A percentile compares a stretch with the other conserved stretches of the same genome.
These are phyloP conservation scores for Poecilobothrus nobilitatus DNA, from an alignment of 2,888 invertebrate species.

Conservation along the genomic window DNA sequence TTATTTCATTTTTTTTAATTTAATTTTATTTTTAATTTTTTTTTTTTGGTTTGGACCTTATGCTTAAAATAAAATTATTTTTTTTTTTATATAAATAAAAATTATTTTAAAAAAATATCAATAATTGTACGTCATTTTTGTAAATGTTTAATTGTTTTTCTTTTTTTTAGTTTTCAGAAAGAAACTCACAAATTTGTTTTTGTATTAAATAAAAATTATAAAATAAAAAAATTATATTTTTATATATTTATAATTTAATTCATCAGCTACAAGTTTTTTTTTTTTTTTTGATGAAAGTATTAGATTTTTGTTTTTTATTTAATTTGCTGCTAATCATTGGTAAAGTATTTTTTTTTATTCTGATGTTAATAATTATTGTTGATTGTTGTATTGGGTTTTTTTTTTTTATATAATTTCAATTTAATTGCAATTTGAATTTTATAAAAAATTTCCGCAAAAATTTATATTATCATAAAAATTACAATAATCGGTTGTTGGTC, in stretches of 20 bases:
- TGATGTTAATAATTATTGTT: no score
- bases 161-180: not conserved
- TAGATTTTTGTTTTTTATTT: not conserved
- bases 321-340: not conserved
- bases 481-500: constrained; percentile 29
- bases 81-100: not conserved
- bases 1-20: not conserved
- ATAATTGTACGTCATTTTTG: not conserved
- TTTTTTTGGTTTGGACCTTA: constrained; percentile 9
- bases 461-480: not conserved
- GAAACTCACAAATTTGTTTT: not conserved
- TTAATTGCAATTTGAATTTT: not conserved
- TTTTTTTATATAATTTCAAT: not conserved
- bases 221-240: not conserved
- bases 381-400: not conserved
- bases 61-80: not conserved
- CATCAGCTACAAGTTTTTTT: no score
- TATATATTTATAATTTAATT: no score
- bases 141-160: no score
- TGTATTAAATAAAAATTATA: not conserved
- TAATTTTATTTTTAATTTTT: constrained; percentile 8
- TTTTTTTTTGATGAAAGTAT: no score
- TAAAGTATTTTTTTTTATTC: not conserved
- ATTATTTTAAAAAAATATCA: not conserved
- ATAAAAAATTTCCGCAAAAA: not conserved